Conservation (phyloP, 2,888 invertebrate genomes). For the Epistrophella euchroma region DNA sequence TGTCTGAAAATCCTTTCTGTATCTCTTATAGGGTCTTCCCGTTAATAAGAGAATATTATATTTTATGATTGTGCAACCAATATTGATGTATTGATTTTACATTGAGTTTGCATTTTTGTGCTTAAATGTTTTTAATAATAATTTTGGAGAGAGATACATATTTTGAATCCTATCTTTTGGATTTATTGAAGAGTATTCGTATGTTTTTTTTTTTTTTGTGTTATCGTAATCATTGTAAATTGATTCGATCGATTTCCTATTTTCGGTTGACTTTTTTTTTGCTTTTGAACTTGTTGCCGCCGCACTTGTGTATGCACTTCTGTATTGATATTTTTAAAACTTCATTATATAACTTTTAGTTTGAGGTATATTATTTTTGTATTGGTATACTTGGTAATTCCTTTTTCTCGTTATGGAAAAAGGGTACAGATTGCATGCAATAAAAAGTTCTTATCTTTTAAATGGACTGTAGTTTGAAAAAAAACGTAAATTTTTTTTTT, state of each 20-base stretch:
- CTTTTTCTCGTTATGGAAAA: constrained; percentile 25
- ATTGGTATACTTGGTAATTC: constrained; percentile 28
- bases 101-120: constrained; percentile 25
- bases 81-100: constrained; percentile 27
- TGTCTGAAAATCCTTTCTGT: constrained; percentile 72
- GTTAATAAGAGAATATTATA: constrained; percentile 4
- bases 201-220: constrained; percentile 2
- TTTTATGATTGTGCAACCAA: constrained; percentile 32
- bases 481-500: background rate
- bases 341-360: constrained; percentile 27
- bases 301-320: constrained; percentile 48
- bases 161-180: constrained; percentile 8
- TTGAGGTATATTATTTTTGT: background rate
- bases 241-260: constrained; percentile 13
- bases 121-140: constrained; percentile 3
- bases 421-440: constrained; percentile 53
- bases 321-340: constrained; percentile 23
- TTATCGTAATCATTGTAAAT: constrained; percentile 26
- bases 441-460: constrained; percentile 30
- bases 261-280: constrained; percentile 24
- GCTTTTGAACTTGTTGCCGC: constrained; percentile 50
- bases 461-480: constrained; percentile 56
- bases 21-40: constrained; percentile 1
- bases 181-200: constrained; percentile 29
- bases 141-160: constrained; percentile 21